Percentiles rank a stretch among this genome's conserved stretches.
phyloP scores from a whole-genome alignment of 2,888 invertebrate species.

The Drosophila melanosoma region DNA sequence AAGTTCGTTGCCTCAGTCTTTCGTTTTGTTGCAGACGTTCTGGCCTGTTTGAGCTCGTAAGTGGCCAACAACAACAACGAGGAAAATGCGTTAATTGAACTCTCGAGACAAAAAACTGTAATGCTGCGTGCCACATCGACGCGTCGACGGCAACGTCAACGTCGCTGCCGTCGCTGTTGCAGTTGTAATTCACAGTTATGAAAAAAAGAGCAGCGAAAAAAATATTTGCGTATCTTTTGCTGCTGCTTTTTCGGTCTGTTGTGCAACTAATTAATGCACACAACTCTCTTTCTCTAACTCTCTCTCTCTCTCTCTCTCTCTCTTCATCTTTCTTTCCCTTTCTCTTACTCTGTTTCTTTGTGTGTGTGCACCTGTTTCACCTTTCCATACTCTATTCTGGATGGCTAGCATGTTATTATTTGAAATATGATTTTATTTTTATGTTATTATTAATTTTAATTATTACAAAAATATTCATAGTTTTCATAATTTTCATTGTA shows the following conservation, averaged over 20 bases:
- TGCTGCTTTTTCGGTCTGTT: slow-evolving; percentile 78
- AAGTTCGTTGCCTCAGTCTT: slow-evolving; percentile 80
- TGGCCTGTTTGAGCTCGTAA: slow-evolving; percentile 81
- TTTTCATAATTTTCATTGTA: background rate
- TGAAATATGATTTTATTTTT: background rate
- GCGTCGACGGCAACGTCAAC: slow-evolving; percentile 24
- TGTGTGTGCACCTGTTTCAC: slow-evolving; percentile 59
- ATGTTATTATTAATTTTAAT: background rate
- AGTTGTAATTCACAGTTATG: slow-evolving; percentile 63
- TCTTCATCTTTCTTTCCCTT: too few relatives aligned
- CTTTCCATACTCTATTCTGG: slow-evolving; percentile 33
- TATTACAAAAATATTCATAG: background rate
- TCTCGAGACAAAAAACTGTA: slow-evolving; percentile 80
- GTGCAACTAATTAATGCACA: slow-evolving; percentile 82
- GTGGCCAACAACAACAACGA: slow-evolving; percentile 53
- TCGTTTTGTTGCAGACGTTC: slow-evolving; percentile 77
- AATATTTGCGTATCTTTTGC: slow-evolving; percentile 81
- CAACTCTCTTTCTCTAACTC: slow-evolving; percentile 1
- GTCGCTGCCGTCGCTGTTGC: slow-evolving; percentile 22
- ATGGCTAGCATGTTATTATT: background rate
- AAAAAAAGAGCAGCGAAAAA: slow-evolving; percentile 57
- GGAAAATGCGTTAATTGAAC: slow-evolving; percentile 79
- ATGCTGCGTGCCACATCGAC: slow-evolving; percentile 63
- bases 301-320: too few relatives aligned
- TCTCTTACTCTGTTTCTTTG: background rate